Evolutionary conservation across 35 echinoderm and acorn worm genomes (phyloP).

Genomic region (Lytechinus variegatus): DNA sequence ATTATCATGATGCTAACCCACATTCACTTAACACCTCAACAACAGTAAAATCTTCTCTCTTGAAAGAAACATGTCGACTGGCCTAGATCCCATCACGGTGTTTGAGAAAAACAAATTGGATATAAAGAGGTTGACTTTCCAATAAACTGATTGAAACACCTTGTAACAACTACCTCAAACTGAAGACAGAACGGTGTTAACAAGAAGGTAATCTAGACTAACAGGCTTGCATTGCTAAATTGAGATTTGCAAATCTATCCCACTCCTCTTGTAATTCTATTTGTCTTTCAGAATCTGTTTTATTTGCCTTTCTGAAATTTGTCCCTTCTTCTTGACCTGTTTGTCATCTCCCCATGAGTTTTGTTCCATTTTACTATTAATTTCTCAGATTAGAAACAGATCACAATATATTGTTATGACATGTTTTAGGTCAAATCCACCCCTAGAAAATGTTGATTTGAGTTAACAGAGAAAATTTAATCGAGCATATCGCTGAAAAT

Average conservation of each 20-base stretch:
- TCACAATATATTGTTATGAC: too few relatives aligned
- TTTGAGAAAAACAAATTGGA: not conserved
- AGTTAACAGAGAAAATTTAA: too few relatives aligned
- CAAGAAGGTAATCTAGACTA: not conserved
- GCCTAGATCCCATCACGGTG: not conserved
- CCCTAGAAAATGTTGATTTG: too few relatives aligned
- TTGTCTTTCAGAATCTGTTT: not conserved
- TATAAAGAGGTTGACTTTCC: not conserved
- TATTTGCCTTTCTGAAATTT: not conserved
- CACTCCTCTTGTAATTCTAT: not conserved
- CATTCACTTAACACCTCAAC: not conserved
- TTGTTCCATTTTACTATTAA: too few relatives aligned
- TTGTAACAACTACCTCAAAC: not conserved
- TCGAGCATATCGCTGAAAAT: too few relatives aligned
- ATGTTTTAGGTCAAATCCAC: too few relatives aligned
- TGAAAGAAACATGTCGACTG: not conserved
- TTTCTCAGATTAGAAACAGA: too few relatives aligned
- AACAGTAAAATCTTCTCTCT: not conserved
- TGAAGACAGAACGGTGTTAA: not conserved
- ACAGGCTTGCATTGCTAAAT: not conserved
- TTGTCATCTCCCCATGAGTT: not conserved
- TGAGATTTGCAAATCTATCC: not conserved
- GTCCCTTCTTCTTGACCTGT: not conserved
- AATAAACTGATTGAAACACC: not conserved
- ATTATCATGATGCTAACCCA: not conserved